Percentiles rank a stretch among this genome's conserved stretches.
These are phyloP conservation scores for Augochlora pura DNA, from an alignment of 1,140 invertebrate species.

Conservation along the genomic window DNA sequence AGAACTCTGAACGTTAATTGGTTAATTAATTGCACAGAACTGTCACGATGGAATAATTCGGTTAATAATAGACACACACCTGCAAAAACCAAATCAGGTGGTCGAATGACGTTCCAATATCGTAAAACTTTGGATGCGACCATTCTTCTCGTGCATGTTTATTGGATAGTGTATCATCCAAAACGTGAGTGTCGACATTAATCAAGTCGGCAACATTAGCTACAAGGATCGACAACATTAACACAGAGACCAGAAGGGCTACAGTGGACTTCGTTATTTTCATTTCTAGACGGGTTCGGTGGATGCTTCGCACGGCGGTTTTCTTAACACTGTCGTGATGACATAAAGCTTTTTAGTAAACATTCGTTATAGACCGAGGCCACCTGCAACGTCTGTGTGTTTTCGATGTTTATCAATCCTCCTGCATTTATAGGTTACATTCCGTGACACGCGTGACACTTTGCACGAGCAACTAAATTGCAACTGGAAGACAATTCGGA, in stretches of 20 bases:
- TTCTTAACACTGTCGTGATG: not conserved
- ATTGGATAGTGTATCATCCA: constrained; percentile 41
- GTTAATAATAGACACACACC: constrained; percentile 78
- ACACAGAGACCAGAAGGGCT: constrained; percentile 77
- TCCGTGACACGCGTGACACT: not conserved
- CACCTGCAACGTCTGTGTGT: constrained; percentile 5
- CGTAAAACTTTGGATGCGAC: constrained; percentile 72
- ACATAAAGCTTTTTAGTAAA: constrained; percentile 3
- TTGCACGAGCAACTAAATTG: not conserved
- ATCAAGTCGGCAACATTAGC: constrained; percentile 82
- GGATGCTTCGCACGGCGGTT: constrained; percentile 8
- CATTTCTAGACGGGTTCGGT: constrained; percentile 70
- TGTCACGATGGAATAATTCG: not conserved
- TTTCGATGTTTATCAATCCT: constrained; percentile 28
- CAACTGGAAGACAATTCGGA: not conserved
- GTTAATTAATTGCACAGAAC: too few relatives aligned
- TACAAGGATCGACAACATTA: constrained; percentile 81
- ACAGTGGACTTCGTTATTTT: constrained; percentile 79
- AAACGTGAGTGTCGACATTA: constrained; percentile 74
- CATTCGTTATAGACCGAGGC: constrained; percentile 5
- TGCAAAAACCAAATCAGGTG: constrained; percentile 90
- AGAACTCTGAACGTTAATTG: too few relatives aligned
- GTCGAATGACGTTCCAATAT: constrained; percentile 80
- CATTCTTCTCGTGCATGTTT: constrained; percentile 43
- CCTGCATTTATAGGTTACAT: constrained; percentile 19